phyloP scores from a whole-genome alignment of 2,888 invertebrate species.

The Sinopyrophorus schimmeli region DNA sequence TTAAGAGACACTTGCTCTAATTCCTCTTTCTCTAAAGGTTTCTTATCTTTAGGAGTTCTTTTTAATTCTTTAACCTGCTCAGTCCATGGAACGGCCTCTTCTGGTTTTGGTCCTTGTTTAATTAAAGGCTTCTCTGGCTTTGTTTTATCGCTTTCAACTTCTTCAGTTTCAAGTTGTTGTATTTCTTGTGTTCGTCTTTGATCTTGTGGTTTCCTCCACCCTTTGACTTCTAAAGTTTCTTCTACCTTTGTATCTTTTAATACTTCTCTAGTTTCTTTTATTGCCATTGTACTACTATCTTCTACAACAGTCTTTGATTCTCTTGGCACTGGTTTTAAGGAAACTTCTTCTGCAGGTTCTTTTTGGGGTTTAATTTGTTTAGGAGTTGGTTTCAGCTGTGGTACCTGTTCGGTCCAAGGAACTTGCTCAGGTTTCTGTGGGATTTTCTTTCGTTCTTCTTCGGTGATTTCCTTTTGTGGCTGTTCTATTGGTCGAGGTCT shows the following conservation, averaged over 20 bases:
- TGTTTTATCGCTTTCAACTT: constrained; percentile 1
- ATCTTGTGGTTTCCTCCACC: no score
- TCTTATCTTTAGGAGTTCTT: constrained; percentile 17
- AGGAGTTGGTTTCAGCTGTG: constrained; percentile 56
- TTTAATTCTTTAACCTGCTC: constrained; percentile 21
- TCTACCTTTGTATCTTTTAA: constrained; percentile 58
- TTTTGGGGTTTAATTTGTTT: constrained; percentile 50
- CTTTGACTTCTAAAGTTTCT: constrained; percentile 2
- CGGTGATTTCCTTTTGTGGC: constrained; percentile 52
- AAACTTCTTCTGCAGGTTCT: constrained; percentile 54
- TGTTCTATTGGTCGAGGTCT: constrained; percentile 35
- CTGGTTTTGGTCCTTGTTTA: constrained; percentile 12
- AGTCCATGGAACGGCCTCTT: constrained; percentile 23
- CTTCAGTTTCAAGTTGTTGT: constrained; percentile 6
- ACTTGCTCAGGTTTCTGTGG: constrained; percentile 7
- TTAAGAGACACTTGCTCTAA: constrained; percentile 21
- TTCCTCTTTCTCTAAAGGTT: constrained; percentile 23
- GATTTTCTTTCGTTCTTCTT: not conserved
- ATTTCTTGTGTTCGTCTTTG: not conserved
- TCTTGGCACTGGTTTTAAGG: constrained; percentile 55
- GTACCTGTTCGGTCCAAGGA: constrained; percentile 66
- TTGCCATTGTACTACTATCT: constrained; percentile 41
- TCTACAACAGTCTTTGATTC: constrained; percentile 58
- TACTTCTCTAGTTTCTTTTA: constrained; percentile 13
- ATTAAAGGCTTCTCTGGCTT: constrained; percentile 7